Evolutionary conservation across 2,888 invertebrate genomes (phyloP), one percentile per base, ranked within the genome.

Genomic region (Mythimna albipuncta): DNA sequence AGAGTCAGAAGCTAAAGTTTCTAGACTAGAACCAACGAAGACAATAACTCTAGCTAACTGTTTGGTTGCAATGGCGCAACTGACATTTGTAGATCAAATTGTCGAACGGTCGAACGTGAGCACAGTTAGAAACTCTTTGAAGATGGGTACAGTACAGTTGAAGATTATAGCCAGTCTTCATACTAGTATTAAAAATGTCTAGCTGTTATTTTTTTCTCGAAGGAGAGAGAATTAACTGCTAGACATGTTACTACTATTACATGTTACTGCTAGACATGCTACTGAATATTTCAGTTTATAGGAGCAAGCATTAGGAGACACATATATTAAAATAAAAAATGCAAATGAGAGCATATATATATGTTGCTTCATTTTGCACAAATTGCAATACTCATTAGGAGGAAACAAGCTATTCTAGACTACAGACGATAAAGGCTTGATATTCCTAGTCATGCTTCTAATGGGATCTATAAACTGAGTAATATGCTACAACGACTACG

Each of bases 361-460:
- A 47, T 62, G 50, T n/a, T 54, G 52, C 41, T 61, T 73, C 57
- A 68, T 76, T 68, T 72, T 63, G 54, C 50, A 26, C 64, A 71
- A 79, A 71, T 68, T 75, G 54, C 61, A 10, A 68, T 26, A 54
- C 47, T 68, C 70, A 61, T 75, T 68, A 71, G 21, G 41, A 55
- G 26, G 2, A 59, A 72, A 68, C 50, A 26, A 26, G 32, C 38
- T 32, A 41, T 21, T 63, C 41, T 41, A 35, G 38, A 63, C 11
- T 59, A 16, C 13, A 50, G n/a, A 52, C 32, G 44, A 66, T 26
- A 61, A 61, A 62, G 26, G 67, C 11, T 64, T 41, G 7, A 32
- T 61, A 10, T 59, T 54, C n/a, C 54, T 57, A 62, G 41, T 26
- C 41, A 54, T 55, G n/a, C 47, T 68, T 13, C 55, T 47, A 57